A percentile compares a stretch with the other conserved stretches of the same genome.
Evolutionary conservation across 1,140 invertebrate genomes (phyloP).

Genomic region (Aphis gossypii): DNA sequence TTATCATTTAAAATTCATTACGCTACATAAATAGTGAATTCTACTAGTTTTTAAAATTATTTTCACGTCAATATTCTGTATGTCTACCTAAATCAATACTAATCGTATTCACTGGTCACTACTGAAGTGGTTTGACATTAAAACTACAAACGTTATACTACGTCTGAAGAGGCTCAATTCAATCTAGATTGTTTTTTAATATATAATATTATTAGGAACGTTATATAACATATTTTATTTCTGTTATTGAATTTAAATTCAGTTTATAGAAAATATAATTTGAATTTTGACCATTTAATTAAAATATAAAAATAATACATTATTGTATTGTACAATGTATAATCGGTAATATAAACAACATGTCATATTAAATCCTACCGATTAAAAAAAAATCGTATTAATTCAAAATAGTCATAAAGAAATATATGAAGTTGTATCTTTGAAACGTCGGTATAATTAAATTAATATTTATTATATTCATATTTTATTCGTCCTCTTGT

Average conservation of each 20-base stretch:
- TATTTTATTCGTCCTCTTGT: not conserved
- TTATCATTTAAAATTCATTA: constrained; percentile 9
- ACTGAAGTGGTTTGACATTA: not conserved
- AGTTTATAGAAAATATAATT: not conserved
- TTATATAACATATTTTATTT: not conserved
- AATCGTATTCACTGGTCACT: not conserved
- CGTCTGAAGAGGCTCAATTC: not conserved
- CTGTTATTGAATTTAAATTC: not conserved
- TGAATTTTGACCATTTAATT: not conserved
- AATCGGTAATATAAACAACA: too few relatives aligned
- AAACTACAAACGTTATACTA: not conserved
- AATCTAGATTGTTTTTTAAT: not conserved
- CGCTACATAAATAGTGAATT: not conserved
- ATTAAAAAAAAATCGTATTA: not conserved
- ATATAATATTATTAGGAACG: not conserved
- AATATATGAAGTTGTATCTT: not conserved
- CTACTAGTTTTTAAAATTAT: not conserved
- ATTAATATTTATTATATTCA: constrained; percentile 1
- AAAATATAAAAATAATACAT: not conserved
- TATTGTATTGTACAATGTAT: too few relatives aligned
- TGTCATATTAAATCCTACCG: not conserved
- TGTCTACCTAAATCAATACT: not conserved
- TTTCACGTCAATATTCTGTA: not conserved
- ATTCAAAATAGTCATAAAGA: not conserved
- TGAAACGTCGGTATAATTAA: not conserved